These are phyloP conservation scores for Rhizomys pruinosus DNA, from an alignment of 2,113 vertebrate species.

Conservation along the genomic window DNA sequence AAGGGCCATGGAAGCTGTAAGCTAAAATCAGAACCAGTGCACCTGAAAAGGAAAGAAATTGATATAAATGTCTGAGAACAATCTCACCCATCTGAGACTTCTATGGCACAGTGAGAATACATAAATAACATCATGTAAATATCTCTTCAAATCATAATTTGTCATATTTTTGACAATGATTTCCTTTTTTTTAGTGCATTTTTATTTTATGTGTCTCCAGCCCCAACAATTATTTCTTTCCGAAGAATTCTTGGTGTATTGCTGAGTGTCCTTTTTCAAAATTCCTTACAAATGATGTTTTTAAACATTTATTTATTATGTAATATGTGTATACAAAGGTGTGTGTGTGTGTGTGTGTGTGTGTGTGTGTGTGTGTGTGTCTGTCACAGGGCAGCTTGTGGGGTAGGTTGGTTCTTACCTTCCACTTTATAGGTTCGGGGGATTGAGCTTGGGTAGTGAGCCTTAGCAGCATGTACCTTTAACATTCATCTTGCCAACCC, in stretches of 20 bases:
- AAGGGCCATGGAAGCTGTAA: constrained; percentile 36
- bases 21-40: constrained; percentile 19
- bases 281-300: too few species aligned
- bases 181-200: neutral
- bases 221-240: too few species aligned
- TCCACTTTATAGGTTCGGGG: neutral
- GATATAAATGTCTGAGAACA: constrained; percentile 6
- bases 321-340: too few species aligned
- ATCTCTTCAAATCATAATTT: constrained; percentile 46
- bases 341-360: too few species aligned
- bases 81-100: neutral
- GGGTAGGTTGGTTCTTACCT: too few species aligned
- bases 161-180: neutral
- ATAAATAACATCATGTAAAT: constrained; percentile 37
- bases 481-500: neutral
- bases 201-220: too few species aligned
- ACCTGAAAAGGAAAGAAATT: constrained; percentile 23
- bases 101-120: neutral
- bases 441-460: neutral
- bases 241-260: neutral
- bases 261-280: too few species aligned
- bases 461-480: neutral
- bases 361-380: too few species aligned
- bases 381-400: neutral
- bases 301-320: neutral